Evolutionary conservation across 1,140 invertebrate species (phyloP), one percentile per base, ranked within the genome.

Genomic region (Drosophila fuyamai): DNA sequence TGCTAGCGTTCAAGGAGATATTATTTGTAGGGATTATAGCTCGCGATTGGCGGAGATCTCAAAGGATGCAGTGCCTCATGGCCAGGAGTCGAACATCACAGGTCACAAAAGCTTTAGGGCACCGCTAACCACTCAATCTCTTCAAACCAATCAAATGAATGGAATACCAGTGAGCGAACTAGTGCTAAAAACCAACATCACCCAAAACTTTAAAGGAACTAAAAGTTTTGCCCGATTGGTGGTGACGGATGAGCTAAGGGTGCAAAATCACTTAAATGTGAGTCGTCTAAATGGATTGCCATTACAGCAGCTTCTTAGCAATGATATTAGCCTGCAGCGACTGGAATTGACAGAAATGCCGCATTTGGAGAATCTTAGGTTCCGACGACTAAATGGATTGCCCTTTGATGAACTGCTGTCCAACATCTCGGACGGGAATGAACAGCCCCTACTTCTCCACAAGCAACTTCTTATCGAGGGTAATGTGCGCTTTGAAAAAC

Each of bases 381-480:
- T 91, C 13, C 72, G 73, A 2, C 76, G 78, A 5, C 72, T 91
- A 0, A 91, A 91, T 32, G 79, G 80, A 0, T 54, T 91, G 46
- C 41, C 79, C 9, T 79, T 91, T 8, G 75, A 91, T 44, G 70
- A 81, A 18, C 50, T 91, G 50, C 75, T 91, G 16, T 46, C 53
- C 14, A 68, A 68, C 35, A 50, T 80, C 0, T 67, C 71, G 13
- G 55, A 43, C n/a, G 36, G 14, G 0, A 14, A 50, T 7, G n/a
- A 43, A 7, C 47, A 76, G 5, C 57, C 50, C 14, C 54, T 91
- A 6, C 61, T 90, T 8, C 70, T 92, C 0, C 81, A 62, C 51
- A 92, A 92, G 35, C 81, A 92, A 29, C 53, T 92, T 0, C 60
- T 92, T 12, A 66, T 92, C 5, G 79, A 92, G 36, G 91, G 91